Evolutionary conservation across 2,888 invertebrate species (phyloP).

Genomic region (Mystacides longicornis): DNA sequence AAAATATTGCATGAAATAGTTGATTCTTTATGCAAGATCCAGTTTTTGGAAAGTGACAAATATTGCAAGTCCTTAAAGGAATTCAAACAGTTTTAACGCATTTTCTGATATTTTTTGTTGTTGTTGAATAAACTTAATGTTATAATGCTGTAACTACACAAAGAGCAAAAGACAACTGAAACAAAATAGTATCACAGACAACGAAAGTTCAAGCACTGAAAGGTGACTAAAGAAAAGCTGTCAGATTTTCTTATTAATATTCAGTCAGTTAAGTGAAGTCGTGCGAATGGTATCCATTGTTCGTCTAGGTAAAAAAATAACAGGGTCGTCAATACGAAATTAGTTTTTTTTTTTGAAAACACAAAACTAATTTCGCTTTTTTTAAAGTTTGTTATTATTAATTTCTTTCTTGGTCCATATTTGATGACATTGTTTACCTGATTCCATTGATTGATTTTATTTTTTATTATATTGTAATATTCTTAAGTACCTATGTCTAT

Average conservation of each 20-base stretch:
- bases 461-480: no score
- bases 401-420: no score
- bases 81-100: no score
- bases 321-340: background rate
- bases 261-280: constrained; percentile 1
- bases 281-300: constrained; percentile 3
- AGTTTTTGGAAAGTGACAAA: no score
- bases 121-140: background rate
- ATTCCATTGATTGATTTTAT: no score
- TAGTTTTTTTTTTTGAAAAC: background rate
- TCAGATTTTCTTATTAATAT: constrained; percentile 9
- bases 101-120: background rate
- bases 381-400: background rate
- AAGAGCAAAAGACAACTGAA: background rate
- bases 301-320: background rate
- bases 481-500: no score
- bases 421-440: no score
- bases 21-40: no score
- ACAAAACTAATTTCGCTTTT: background rate
- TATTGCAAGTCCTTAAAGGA: no score
- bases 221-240: constrained; percentile 7
- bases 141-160: background rate
- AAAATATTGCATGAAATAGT: no score
- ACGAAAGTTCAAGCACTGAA: constrained; percentile 4
- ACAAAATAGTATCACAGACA: background rate